Evolutionary conservation across 2,888 invertebrate genomes (phyloP).

Genomic region (Branchipolynoe longqiensis): DNA sequence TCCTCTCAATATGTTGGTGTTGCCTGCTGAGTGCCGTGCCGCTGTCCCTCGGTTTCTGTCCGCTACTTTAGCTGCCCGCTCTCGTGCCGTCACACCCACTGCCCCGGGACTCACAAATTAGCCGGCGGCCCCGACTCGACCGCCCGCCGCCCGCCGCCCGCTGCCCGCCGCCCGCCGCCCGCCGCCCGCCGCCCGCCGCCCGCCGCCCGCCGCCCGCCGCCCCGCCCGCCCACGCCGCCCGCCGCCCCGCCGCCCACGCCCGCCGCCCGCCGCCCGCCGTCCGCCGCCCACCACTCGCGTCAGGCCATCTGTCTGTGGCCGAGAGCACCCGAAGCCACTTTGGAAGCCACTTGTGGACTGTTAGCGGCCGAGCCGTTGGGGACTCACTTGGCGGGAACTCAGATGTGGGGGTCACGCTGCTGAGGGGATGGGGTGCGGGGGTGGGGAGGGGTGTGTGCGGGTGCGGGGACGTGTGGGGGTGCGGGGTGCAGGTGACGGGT

Average conservation of each 20-base stretch:
- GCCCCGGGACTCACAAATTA: constrained; percentile 23
- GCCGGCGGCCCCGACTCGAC: neutral
- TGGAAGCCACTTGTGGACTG: constrained; percentile 32
- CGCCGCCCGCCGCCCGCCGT: neutral
- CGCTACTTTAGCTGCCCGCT: constrained; percentile 4
- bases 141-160: neutral
- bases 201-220: neutral
- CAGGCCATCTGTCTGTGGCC: constrained; percentile 7
- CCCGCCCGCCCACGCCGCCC: neutral
- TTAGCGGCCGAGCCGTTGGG: neutral
- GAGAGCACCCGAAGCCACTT: neutral
- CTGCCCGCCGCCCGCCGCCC: neutral
- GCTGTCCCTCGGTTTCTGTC: neutral
- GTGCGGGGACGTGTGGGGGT: neutral
- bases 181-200: neutral
- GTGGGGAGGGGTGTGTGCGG: neutral
- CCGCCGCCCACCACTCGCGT: neutral
- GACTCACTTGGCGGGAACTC: neutral
- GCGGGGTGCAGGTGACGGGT: neutral
- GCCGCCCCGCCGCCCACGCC: neutral
- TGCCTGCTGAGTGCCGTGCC: constrained; percentile 9
- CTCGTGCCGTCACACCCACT: neutral
- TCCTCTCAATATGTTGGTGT: constrained; percentile 30
- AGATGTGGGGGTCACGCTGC: neutral
- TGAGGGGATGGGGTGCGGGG: neutral